Evolutionary conservation across 2,888 invertebrate genomes (phyloP).

Genomic region (Lycaena phlaeas): DNA sequence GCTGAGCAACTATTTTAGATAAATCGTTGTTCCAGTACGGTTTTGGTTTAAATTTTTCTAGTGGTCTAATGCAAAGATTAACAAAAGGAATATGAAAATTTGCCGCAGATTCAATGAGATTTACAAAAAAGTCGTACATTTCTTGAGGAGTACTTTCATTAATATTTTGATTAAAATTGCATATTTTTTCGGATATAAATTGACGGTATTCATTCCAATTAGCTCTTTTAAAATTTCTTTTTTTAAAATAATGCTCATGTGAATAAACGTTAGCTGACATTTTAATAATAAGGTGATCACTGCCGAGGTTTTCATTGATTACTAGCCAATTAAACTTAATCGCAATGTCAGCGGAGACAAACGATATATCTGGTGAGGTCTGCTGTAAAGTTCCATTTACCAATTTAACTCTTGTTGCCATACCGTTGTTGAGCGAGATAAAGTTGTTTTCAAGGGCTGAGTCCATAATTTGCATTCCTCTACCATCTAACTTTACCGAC

Average conservation of each 20-base stretch:
- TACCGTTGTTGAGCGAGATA: conserved; percentile 10
- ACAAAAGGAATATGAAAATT: conserved; percentile 13
- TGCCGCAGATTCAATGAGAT: conserved; percentile 12
- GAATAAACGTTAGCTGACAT: no score
- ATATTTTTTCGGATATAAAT: background rate
- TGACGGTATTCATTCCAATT: background rate
- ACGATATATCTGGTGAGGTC: background rate
- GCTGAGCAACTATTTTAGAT: conserved; percentile 20
- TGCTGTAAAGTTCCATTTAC: conserved; percentile 3
- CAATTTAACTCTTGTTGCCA: conserved; percentile 10
- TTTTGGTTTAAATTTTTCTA: conserved; percentile 20
- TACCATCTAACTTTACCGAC: conserved; percentile 15
- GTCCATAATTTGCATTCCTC: conserved; percentile 8
- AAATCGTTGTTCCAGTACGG: conserved; percentile 19
- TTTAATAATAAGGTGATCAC: background rate
- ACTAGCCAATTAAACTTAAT: background rate
- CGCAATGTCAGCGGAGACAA: background rate
- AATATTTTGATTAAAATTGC: background rate
- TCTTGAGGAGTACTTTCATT: background rate
- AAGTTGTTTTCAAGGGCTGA: conserved; percentile 11
- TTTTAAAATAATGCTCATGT: background rate
- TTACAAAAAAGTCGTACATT: background rate
- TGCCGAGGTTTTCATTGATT: background rate
- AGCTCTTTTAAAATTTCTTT: background rate
- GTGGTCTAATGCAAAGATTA: conserved; percentile 10